Conservation (phyloP, 2,797 vertebrate genomes). For the Dromococcyx pavoninus region DNA sequence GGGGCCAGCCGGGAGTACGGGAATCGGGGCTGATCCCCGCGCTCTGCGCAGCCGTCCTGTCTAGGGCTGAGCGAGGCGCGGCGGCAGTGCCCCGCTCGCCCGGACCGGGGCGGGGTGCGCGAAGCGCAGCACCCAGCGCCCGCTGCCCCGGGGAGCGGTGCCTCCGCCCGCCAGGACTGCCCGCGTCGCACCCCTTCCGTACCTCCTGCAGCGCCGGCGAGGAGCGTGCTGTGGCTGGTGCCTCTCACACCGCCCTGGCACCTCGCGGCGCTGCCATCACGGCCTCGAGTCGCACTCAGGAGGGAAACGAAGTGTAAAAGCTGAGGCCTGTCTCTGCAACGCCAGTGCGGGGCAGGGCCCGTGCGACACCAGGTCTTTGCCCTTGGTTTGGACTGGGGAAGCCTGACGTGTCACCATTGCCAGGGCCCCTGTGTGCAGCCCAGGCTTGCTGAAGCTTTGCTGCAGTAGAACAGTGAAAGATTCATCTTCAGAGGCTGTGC, state of each 20-base stretch:
- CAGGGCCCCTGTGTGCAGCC: too few relatives aligned
- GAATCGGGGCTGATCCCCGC: background rate
- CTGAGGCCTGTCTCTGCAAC: too few relatives aligned
- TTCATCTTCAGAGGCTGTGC: background rate
- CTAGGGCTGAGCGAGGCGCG: too few relatives aligned
- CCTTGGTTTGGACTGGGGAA: fast-evolving
- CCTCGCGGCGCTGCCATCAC: fast-evolving
- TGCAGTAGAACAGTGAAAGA: background rate
- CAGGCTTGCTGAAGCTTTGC: background rate
- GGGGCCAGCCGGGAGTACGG: background rate
- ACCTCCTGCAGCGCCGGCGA: too few relatives aligned
- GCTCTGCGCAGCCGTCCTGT: background rate
- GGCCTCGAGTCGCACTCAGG: fast-evolving
- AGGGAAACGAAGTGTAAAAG: too few relatives aligned
- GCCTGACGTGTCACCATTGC: fast-evolving
- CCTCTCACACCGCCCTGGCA: fast-evolving
- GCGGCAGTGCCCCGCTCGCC: too few relatives aligned
- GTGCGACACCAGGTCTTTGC: fast-evolving
- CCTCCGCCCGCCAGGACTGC: too few relatives aligned
- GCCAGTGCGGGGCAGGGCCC: fast-evolving
- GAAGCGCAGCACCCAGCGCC: fast-evolving
- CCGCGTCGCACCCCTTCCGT: too few relatives aligned
- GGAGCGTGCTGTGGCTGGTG: fast-evolving
- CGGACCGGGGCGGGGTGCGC: too few relatives aligned
- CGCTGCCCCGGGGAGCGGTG: too few relatives aligned